Percentiles rank a stretch among this genome's conserved stretches.
Evolutionary conservation across 2,797 vertebrate species (phyloP).

Genomic region (Onychomys leucogaster): DNA sequence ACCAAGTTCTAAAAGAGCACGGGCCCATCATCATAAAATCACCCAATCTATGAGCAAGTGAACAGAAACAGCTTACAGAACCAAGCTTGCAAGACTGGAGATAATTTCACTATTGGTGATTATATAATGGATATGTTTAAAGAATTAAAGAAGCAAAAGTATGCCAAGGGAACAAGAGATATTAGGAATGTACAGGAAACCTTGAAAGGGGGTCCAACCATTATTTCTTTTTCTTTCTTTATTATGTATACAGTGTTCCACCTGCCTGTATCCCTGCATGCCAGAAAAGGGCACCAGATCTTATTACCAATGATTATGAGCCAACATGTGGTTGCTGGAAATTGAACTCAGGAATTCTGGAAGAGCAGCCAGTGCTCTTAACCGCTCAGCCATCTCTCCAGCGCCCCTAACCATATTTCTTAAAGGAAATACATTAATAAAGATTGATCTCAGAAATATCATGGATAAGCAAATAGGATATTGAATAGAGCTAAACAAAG

Average conservation of each 20-base stretch:
- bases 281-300: too few species aligned
- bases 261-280: too few species aligned
- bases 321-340: too few species aligned
- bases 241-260: too few species aligned
- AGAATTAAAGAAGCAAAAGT: background rate
- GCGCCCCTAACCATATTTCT: background rate
- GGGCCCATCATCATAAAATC: background rate
- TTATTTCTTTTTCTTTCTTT: too few species aligned
- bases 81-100: background rate
- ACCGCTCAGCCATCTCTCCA: too few species aligned
- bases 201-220: background rate
- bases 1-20: background rate
- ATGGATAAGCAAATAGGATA: slow-evolving; percentile 5
- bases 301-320: too few species aligned
- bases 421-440: background rate
- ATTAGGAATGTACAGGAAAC: background rate
- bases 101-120: background rate
- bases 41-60: background rate
- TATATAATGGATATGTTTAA: background rate
- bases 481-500: background rate
- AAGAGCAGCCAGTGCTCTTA: too few species aligned
- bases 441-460: slow-evolving; percentile 2
- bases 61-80: slow-evolving; percentile 4
- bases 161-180: background rate
- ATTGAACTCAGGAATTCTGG: too few species aligned